Conservation (phyloP, 2,888 invertebrate genomes). For the Coronaproctus castanopsis region DNA sequence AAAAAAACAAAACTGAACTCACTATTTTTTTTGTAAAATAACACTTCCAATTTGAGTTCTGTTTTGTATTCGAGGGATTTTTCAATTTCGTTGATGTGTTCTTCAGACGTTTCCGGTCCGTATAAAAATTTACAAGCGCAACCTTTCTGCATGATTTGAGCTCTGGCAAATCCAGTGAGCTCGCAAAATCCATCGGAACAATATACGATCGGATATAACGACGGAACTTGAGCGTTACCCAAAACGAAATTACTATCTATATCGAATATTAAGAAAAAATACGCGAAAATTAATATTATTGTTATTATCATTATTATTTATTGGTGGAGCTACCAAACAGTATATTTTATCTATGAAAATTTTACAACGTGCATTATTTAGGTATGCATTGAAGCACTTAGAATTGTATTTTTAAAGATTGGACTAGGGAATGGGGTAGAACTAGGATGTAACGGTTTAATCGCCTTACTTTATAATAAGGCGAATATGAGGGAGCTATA, state of each 20-base stretch:
- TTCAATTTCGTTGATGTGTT: slow-evolving; percentile 73
- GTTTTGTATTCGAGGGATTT: slow-evolving; percentile 70
- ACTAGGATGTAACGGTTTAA: no score
- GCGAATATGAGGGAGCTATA: no score
- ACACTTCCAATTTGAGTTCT: slow-evolving; percentile 81
- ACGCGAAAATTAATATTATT: no score
- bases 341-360: no score
- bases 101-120: slow-evolving; percentile 74
- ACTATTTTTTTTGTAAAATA: slow-evolving; percentile 90
- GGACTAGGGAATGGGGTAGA: no score
- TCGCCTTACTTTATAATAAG: no score
- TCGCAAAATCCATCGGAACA: slow-evolving; percentile 93
- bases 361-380: no score
- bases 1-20: slow-evolving; percentile 26
- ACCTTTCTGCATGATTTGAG: slow-evolving; percentile 91
- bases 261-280: no score
- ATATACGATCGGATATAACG: slow-evolving; percentile 78
- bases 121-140: slow-evolving; percentile 88
- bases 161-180: slow-evolving; percentile 78
- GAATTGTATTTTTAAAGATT: no score
- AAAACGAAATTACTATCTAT: slow-evolving; percentile 90
- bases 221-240: slow-evolving; percentile 81
- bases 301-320: no score
- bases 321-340: not conserved
- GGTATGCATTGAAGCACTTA: no score